Conservation (phyloP, 2,888 invertebrate species). For the Clostera curtula region DNA sequence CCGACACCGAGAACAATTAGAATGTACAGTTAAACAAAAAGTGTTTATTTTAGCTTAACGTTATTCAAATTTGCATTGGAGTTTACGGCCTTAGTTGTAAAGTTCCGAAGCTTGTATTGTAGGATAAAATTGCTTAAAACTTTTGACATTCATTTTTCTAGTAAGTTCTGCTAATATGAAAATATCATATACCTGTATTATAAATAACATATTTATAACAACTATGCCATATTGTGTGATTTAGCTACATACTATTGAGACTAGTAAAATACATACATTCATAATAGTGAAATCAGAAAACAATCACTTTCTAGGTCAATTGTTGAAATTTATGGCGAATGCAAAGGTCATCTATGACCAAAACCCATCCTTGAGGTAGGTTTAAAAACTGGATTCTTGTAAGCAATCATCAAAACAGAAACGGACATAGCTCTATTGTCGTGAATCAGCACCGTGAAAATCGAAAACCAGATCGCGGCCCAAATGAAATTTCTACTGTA, state of each 20-base stretch:
- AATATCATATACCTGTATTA: no score
- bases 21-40: constrained; percentile 18
- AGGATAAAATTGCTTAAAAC: neutral
- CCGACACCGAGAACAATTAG: constrained; percentile 30
- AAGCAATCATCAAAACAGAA: constrained; percentile 52
- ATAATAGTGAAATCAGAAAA: no score
- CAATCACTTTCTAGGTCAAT: constrained; percentile 6
- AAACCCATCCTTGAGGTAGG: constrained; percentile 65
- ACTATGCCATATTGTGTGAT: no score
- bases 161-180: no score
- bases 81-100: constrained; percentile 2
- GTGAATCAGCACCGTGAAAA: constrained; percentile 71
- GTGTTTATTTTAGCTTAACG: constrained; percentile 11
- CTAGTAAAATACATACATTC: no score
- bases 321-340: constrained; percentile 9
- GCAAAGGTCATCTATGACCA: constrained; percentile 8
- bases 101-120: no score
- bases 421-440: constrained; percentile 58
- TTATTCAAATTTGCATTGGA: constrained; percentile 5
- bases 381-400: constrained; percentile 50
- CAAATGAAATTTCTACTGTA: constrained; percentile 40
- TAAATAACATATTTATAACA: no score
- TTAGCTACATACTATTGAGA: no score
- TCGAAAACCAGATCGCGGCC: constrained; percentile 52
- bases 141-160: no score